Evolutionary conservation across 2,113 vertebrate genomes (phyloP).

Genomic region (Larimichthys crocea): DNA sequence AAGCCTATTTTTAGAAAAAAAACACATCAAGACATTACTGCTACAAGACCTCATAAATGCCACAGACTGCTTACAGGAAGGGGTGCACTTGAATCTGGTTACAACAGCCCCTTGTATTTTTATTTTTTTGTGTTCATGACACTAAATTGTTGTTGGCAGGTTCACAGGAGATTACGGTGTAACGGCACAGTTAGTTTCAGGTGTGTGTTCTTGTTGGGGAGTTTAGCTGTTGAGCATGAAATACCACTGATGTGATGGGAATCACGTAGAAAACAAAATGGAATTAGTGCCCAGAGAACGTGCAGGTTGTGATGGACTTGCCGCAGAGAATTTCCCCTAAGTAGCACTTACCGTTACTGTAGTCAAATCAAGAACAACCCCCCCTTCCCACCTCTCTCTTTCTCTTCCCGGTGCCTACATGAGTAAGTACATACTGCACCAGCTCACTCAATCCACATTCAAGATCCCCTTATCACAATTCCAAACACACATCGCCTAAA

Average conservation of each 20-base stretch:
- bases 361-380: constrained; percentile 12
- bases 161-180: constrained; percentile 22
- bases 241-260: constrained; percentile 36
- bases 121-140: constrained; percentile 21
- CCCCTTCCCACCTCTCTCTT: neutral
- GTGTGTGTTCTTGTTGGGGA: constrained; percentile 2
- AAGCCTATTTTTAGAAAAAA: constrained; percentile 70
- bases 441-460: constrained; percentile 12
- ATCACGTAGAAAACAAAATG: constrained; percentile 28
- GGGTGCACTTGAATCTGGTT: constrained; percentile 24
- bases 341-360: constrained; percentile 31
- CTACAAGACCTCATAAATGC: constrained; percentile 51
- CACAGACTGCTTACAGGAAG: constrained; percentile 49
- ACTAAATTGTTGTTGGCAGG: constrained; percentile 35
- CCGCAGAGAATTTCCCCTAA: constrained; percentile 32
- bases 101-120: constrained; percentile 20
- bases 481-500: constrained; percentile 1
- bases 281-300: constrained; percentile 23
- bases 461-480: constrained; percentile 9
- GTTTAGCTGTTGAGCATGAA: constrained; percentile 36
- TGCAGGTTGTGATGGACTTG: constrained; percentile 14
- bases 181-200: constrained; percentile 26
- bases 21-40: constrained; percentile 53
- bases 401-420: neutral
- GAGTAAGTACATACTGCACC: constrained; percentile 24